Evolutionary conservation across 2,113 vertebrate species (phyloP), one percentile per base, ranked within the genome.

Genomic region (Zosterops pallidus): DNA sequence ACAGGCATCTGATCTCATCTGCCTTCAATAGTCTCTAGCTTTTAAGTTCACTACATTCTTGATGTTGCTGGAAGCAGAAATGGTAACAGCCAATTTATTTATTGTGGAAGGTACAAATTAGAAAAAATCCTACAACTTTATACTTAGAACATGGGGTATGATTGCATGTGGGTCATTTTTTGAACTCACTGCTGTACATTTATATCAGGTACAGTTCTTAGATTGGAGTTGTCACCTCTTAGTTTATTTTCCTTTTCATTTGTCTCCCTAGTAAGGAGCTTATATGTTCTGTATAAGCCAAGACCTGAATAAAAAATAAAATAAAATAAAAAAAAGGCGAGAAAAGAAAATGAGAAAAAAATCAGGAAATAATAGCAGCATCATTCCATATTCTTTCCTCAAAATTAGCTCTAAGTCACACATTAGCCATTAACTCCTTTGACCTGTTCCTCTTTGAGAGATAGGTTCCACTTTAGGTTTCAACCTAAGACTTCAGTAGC

Each of bases 341-440:
- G 18, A 46, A 50, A 25, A 5, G 9, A 87, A 41, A 85, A 72
- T n/a, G 42, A 83, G 56, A 71, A 74, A 89, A 62, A 85, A 76
- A 56, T 23, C 49, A 69, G 22, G 52, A 82, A 88, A 79, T 80
- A 82, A 88, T 85, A 89, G 78, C 59, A 91, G 65, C 81, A 85
- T 71, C 44, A 53, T 39, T 82, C 52, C 29, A 47, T 83, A 82
- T 84, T 91, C 65, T 86, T 89, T 84, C 55, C 79, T 93, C 11
- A 5, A 81, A 95, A 96, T 95, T 94, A 96, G 75, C 96, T 95
- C 63, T 70, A 86, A 93, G 95, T 93, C 92, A 96, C 75, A 95
- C 65, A 91, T 96, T 92, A 97, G 92, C 95, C 94, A 96, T 96
- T 97, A 97, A 96, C 94, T 96, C 83, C 52, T 95, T 82, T 97